Percentiles rank a stretch among this genome's conserved stretches.
These are phyloP conservation scores for Astropecten irregularis DNA, from an alignment of 53 echinoderm and acorn worm genomes.

Conservation along the genomic window DNA sequence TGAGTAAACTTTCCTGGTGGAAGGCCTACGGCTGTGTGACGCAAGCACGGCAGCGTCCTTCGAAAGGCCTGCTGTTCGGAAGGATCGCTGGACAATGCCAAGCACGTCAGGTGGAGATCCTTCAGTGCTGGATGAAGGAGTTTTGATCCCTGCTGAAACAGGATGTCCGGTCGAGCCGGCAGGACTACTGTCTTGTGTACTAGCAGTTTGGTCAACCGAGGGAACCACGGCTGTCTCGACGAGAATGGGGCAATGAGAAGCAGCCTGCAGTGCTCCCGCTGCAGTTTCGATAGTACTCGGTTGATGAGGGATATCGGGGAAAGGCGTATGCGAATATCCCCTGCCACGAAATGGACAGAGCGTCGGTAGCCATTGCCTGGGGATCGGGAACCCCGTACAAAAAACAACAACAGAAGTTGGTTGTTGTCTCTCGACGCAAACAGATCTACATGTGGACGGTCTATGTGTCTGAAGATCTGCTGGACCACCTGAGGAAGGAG, in stretches of 20 bases:
- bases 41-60: neutral
- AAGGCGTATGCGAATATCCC: slow-evolving; percentile 19
- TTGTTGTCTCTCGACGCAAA: slow-evolving; percentile 4
- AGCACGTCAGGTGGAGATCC: slow-evolving; percentile 23
- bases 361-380: slow-evolving; percentile 9
- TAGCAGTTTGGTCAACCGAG: neutral
- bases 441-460: neutral
- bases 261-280: slow-evolving; percentile 8
- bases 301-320: slow-evolving; percentile 41
- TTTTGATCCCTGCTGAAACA: neutral
- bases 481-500: neutral
- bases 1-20: slow-evolving; percentile 5
- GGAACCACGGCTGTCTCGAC: slow-evolving; percentile 22
- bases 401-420: slow-evolving; percentile 23
- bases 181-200: neutral
- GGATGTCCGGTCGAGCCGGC: slow-evolving; percentile 6
- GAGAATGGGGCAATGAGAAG: slow-evolving; percentile 5
- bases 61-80: slow-evolving; percentile 16
- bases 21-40: neutral
- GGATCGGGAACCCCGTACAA: neutral
- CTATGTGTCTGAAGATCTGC: neutral
- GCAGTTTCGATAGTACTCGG: neutral
- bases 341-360: slow-evolving; percentile 8
- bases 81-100: neutral
- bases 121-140: neutral